A percentile compares a stretch with the other conserved stretches of the same genome.
Conservation (phyloP, 2,113 vertebrate genomes). For the Chloroceryle aenea region DNA sequence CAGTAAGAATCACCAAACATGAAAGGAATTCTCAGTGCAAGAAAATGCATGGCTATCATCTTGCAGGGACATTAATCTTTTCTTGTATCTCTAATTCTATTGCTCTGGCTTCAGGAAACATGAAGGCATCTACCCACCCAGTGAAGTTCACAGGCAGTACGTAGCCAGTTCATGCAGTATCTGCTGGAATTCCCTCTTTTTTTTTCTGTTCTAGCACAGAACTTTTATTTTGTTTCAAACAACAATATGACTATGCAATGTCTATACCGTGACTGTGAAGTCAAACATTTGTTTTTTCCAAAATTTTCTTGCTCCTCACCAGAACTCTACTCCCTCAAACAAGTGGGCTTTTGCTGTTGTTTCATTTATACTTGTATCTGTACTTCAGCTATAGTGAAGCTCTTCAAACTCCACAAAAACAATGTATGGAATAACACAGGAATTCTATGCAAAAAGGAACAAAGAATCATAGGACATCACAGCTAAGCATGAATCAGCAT, state of each 20-base stretch:
- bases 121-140: not conserved
- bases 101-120: not conserved
- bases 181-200: not conserved
- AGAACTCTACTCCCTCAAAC: not conserved
- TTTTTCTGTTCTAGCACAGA: not conserved
- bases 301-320: not conserved
- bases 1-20: not conserved
- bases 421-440: not conserved
- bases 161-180: not conserved
- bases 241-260: not conserved
- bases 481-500: not conserved
- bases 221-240: not conserved
- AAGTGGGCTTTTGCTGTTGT: not conserved
- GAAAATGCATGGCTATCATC: not conserved
- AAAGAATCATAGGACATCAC: not conserved
- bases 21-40: not conserved
- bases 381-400: not conserved
- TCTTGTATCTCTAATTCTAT: not conserved
- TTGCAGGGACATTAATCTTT: not conserved
- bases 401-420: not conserved
- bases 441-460: not conserved
- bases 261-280: not conserved
- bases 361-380: not conserved
- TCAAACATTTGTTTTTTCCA: not conserved
- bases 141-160: not conserved